Base-by-base conservation (phyloP, 2,888 invertebrate genomes). In the Agriotes lineatus region DNA sequence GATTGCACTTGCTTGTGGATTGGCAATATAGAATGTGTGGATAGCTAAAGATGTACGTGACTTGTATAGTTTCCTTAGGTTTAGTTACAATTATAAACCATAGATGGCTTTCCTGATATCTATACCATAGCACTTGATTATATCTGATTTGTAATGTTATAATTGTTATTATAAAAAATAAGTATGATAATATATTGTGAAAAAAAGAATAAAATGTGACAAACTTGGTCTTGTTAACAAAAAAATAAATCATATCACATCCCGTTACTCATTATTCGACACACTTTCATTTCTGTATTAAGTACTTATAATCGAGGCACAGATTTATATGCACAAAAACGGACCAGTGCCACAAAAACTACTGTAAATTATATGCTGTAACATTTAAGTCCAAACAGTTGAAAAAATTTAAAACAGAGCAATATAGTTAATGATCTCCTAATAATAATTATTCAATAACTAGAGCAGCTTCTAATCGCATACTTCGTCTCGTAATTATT, bases 191-290 rank as follows among this genome's bases (percentile, higher is more conserved):
- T 78, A 77, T 76, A 77, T 74, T 76, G 74, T 73, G 70, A 75
- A 71, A 61, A 67, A 74, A 67, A 63, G 14, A 66, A 78, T 79
- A 81, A 81, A 81, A 77, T 80, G 82, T 83, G 82, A 80, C 82
- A 81, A 69, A 80, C 79, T 79, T 83, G 82, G 82, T 83, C 83
- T 84, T 83, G 84, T 85, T 85, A 83, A 82, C 81, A 83, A 82
- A 81, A 80, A 78, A 83, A 83, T 82, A 83, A 84, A 85, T 88
- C 89, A 89, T 89, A 89, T 89, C 89, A 89, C 87, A 69, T 64
- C 64, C 68, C 62, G 45, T 57, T 65, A 57, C 16, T 52, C 35
- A 42, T 22, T 62, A 50, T 18, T 44, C 25, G 18, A 18, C 30
- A 60, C 33, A 56, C 20, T 14, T 56, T 56, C 20, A 20, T 7